phyloP scores from a whole-genome alignment of 2,888 invertebrate genomes.

The Scrobipalpa costella region DNA sequence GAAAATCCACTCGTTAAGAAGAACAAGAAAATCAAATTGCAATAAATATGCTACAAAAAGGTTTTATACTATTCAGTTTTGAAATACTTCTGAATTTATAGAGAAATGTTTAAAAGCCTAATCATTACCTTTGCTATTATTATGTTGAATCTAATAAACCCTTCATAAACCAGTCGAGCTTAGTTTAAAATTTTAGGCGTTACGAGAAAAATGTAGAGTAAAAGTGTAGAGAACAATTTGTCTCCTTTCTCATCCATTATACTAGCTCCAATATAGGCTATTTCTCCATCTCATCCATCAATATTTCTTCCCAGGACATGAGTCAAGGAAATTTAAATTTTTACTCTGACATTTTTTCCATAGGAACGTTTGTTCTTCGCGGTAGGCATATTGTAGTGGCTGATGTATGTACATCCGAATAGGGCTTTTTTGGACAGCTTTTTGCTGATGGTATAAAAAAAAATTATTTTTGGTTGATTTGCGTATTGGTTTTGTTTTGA shows the following conservation, averaged over 20 bases:
- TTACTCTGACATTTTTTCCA: slow-evolving; percentile 40
- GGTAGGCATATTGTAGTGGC: slow-evolving; percentile 69
- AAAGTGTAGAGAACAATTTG: background rate
- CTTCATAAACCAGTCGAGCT: no score
- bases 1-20: no score
- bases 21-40: no score
- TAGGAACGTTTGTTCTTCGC: slow-evolving; percentile 45
- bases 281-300: slow-evolving; percentile 32
- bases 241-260: background rate
- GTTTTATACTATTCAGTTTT: no score
- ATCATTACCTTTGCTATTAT: no score
- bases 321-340: slow-evolving; percentile 65
- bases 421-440: slow-evolving; percentile 61
- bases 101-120: no score
- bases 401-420: slow-evolving; percentile 72
- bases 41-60: no score
- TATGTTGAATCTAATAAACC: no score
- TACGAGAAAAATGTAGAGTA: no score
- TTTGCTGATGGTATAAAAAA: slow-evolving; percentile 69
- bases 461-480: slow-evolving; percentile 57
- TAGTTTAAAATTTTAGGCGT: no score
- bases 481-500: slow-evolving; percentile 51
- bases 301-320: slow-evolving; percentile 64
- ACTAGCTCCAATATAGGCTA: slow-evolving; percentile 3
- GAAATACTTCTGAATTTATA: no score